Evolutionary conservation across 30 jellyfish, hydroid and myxozoan species (phyloP).

Genomic region (Rhopilema esculentum): DNA sequence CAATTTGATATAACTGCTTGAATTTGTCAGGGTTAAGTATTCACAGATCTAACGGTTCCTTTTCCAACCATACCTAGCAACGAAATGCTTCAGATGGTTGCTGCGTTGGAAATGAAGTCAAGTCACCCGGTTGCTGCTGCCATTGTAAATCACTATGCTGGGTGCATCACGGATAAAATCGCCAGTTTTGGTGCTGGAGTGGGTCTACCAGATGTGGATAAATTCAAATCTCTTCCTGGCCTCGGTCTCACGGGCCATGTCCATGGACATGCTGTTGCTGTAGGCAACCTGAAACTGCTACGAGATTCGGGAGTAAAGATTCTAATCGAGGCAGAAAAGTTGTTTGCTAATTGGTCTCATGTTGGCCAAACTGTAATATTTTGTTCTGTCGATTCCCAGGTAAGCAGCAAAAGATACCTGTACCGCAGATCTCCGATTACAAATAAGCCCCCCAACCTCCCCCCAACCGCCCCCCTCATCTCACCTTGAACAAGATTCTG

Average conservation of each 20-base stretch:
- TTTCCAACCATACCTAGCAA: too few species aligned
- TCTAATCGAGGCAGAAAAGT: constrained; percentile 21
- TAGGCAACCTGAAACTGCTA: constrained; percentile 85
- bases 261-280: constrained; percentile 52
- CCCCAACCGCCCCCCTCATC: too few species aligned
- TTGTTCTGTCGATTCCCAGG: constrained; percentile 81
- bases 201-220: constrained; percentile 88
- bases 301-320: constrained; percentile 25
- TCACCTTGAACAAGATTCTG: too few species aligned
- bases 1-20: too few species aligned
- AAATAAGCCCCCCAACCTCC: too few species aligned
- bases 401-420: background rate
- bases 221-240: constrained; percentile 75
- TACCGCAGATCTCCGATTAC: background rate
- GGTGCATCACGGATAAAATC: constrained; percentile 91
- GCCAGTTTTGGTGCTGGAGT: constrained; percentile 71
- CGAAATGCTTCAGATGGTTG: constrained; percentile 69
- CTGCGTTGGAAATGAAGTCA: constrained; percentile 89
- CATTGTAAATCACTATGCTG: constrained; percentile 86
- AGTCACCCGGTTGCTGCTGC: constrained; percentile 97
- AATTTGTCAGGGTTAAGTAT: too few species aligned
- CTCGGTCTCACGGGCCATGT: constrained; percentile 79
- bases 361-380: constrained; percentile 83
- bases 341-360: constrained; percentile 57
- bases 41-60: too few species aligned